Evolutionary conservation across 2,113 vertebrate genomes (phyloP).

Genomic region (Trichomycterus rosablanca): DNA sequence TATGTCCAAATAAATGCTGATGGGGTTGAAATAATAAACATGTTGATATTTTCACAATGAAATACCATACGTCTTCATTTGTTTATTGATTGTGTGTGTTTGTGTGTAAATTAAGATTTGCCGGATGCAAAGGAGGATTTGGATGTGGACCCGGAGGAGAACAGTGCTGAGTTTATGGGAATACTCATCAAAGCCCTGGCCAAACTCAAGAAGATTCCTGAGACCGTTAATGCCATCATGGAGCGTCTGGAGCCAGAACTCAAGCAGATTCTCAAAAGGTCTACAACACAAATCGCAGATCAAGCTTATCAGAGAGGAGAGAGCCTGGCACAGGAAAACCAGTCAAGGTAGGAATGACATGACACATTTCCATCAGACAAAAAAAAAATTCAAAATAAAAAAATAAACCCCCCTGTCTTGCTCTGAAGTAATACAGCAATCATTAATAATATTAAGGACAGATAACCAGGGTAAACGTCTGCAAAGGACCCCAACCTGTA

Average conservation of each 20-base stretch:
- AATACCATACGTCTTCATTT: neutral
- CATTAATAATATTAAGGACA: too few relatives aligned
- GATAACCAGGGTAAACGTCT: too few relatives aligned
- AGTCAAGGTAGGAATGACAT: slow-evolving; percentile 77
- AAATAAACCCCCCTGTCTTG: too few relatives aligned
- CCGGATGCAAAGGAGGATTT: slow-evolving; percentile 79
- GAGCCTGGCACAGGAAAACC: slow-evolving; percentile 82
- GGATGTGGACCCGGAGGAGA: slow-evolving; percentile 91
- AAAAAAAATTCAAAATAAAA: too few relatives aligned
- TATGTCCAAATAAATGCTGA: neutral
- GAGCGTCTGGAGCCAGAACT: slow-evolving; percentile 92
- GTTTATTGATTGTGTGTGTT: neutral
- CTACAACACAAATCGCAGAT: slow-evolving; percentile 95
- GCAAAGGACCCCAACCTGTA: too few relatives aligned
- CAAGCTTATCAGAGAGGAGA: slow-evolving; percentile 89
- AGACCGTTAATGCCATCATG: slow-evolving; percentile 92
- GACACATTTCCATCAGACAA: too few relatives aligned
- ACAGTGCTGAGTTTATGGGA: slow-evolving; percentile 91
- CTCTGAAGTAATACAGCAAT: too few relatives aligned
- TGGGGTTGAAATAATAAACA: neutral
- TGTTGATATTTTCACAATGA: neutral
- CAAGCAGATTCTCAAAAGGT: slow-evolving; percentile 93
- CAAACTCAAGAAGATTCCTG: slow-evolving; percentile 92
- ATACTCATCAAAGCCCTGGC: slow-evolving; percentile 91
- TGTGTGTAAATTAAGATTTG: slow-evolving; percentile 71